Evolutionary conservation across 2,888 invertebrate genomes (phyloP), one percentile per base, ranked within the genome.

Genomic region (Apotomis capreana): DNA sequence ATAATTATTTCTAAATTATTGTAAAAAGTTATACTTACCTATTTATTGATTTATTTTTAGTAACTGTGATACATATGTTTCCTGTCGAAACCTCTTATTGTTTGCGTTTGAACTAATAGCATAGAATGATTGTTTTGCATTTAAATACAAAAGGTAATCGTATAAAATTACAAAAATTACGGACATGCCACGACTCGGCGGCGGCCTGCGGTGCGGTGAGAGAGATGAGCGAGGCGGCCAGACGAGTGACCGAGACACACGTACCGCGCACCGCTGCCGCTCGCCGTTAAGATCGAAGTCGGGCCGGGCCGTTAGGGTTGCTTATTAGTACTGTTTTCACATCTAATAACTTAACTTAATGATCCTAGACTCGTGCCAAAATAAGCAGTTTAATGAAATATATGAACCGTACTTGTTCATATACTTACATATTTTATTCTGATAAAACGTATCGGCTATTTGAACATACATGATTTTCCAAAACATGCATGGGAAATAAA

Each of bases 31-130:
- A 77, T 63, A 55, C 64, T 12, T 64, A 63, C 57, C 46, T 87
- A 88, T 87, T 88, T 88, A 88, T 87, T 89, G 88, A 89, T 89
- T 90, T 89, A 87, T 86, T 85, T 83, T 81, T 86, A 85, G 82
- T 84, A 83, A 83, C 91, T 91, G 90, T 90, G 90, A 90, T 90
- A 90, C 81, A 62, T 72, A 63, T 8, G 81, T 86, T 85, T 77
- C 78, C 72, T 76, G 58, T 73, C 55, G 46, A 67, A 64, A 60
- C 60, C 67, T 70, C 58, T 26, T 63, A 58, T 58, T 61, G 65
- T 67, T 71, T 61, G 61, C 67, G 57, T 68, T 68, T 65, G 60
- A 46, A 65, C 36, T 71, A 49, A 37, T 71, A 71, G 67, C 57
- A 12, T 69, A 57, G 26, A 51, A 54, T 63, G 26, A 12, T 46